Base-by-base conservation (phyloP, 1,140 invertebrate genomes). In the Mactra quadrangularis region DNA sequence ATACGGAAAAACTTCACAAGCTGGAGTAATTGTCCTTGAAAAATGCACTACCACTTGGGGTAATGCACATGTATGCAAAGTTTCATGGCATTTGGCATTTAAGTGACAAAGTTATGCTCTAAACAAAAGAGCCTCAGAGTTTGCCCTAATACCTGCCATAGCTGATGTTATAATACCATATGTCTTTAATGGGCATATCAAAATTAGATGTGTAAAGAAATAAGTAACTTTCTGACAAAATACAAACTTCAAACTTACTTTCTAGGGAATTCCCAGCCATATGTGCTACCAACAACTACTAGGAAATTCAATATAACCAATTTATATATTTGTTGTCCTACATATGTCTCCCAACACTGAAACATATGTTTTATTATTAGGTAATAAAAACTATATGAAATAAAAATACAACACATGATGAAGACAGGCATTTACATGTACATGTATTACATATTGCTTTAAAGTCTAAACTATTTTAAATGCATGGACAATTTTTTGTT, bases 241-340 rank as follows among this genome's bases (percentile, higher is more conserved):
- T 53, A n/a, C 19, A 53, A 4, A 53, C 19, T 47, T 47, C 45
- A 47, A n/a, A 87, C 89, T 87, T 87, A 93, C 35, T 95, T 95
- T 74, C 96, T 93, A 0, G 96, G 96, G 78, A 97, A 95, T 89
- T 97, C 97, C 0, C 97, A 92, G 9, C 97, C 91, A 90, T 98
- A 96, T 4, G 96, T 96, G 19, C 96, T 94, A 0, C 96, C 90
- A 31, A 97, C 93, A 87, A 96, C 95, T 2, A 96, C 94, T 0
- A 96, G 93, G 83, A 97, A 95, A 92, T 98, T 97, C 0, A 96
- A 95, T 1, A 97, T 87, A 1, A 97, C 94, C 0, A 98, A 92
- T 89, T 97, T 97, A 88, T 97, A 97, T 59, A 98, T 94, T 87
- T 97, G 96, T 88, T 97, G 96, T 0, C 97, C 97, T 0, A 97